These are phyloP conservation scores for Cariama cristata DNA, from an alignment of 2,113 vertebrate species.

Conservation along the genomic window DNA sequence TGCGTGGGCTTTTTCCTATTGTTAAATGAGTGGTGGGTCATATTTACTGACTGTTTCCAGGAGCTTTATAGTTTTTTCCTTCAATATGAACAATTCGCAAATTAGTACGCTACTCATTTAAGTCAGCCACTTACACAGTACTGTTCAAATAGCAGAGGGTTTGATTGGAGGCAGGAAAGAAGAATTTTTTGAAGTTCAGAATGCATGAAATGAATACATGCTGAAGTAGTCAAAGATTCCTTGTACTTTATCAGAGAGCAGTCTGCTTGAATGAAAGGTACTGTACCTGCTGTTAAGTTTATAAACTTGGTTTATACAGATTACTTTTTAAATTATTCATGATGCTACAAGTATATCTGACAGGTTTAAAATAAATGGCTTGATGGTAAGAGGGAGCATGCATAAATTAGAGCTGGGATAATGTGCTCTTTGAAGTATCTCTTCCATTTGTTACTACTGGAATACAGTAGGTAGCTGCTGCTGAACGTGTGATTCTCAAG, in stretches of 20 bases:
- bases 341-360: slow-evolving; percentile 54
- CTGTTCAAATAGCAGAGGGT: background rate
- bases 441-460: slow-evolving; percentile 56
- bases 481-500: slow-evolving; percentile 35
- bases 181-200: slow-evolving; percentile 1
- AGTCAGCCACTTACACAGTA: background rate
- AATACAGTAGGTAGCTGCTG: slow-evolving; percentile 49
- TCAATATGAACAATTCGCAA: background rate
- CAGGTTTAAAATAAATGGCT: slow-evolving; percentile 64
- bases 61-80: background rate
- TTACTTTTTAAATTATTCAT: slow-evolving; percentile 65
- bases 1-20: background rate
- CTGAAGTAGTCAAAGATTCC: slow-evolving; percentile 29
- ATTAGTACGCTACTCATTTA: background rate
- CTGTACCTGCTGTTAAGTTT: slow-evolving; percentile 61
- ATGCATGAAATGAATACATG: slow-evolving; percentile 9
- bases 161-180: background rate
- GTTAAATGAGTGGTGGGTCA: background rate
- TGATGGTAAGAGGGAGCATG: slow-evolving; percentile 57
- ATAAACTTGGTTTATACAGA: slow-evolving; percentile 61
- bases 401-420: slow-evolving; percentile 64
- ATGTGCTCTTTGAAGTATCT: slow-evolving; percentile 60
- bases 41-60: background rate
- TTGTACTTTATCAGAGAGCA: slow-evolving; percentile 44
- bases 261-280: slow-evolving; percentile 55